Conservation (phyloP, 2,888 invertebrate genomes). For the Tholera decimalis region DNA sequence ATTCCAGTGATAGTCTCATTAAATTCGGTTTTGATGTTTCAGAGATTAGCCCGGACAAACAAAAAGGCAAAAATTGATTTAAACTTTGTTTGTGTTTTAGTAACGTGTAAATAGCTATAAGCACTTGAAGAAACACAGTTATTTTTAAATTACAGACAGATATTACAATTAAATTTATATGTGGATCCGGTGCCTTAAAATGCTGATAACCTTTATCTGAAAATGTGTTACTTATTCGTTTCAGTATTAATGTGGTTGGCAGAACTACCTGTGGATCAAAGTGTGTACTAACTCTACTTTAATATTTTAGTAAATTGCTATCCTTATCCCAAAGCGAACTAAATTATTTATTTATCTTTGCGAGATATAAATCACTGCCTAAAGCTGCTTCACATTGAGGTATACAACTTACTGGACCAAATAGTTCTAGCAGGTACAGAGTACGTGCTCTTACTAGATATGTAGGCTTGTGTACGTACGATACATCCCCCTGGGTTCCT, state of each 20-base stretch:
- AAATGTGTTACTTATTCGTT: background rate
- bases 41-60: no score
- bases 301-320: conserved; percentile 48
- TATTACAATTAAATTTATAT: no score
- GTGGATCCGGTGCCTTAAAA: no score
- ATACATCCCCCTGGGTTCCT: conserved; percentile 36
- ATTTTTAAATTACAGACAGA: no score
- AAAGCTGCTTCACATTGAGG: conserved; percentile 30
- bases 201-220: no score
- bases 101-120: no score
- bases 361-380: conserved; percentile 42
- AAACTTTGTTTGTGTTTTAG: no score
- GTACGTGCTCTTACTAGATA: background rate
- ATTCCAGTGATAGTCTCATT: no score
- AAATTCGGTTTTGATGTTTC: no score
- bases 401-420: conserved; percentile 4
- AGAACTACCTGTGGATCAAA: background rate
- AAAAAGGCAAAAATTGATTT: no score
- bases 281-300: conserved; percentile 6
- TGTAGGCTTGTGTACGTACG: conserved; percentile 13
- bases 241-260: conserved; percentile 13
- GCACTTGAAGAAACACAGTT: no score
- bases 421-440: conserved; percentile 9
- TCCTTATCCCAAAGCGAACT: conserved; percentile 26
- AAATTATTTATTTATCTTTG: conserved; percentile 37